Conservation (phyloP, 1,140 invertebrate genomes). For the Drosophila kurseongensis region DNA sequence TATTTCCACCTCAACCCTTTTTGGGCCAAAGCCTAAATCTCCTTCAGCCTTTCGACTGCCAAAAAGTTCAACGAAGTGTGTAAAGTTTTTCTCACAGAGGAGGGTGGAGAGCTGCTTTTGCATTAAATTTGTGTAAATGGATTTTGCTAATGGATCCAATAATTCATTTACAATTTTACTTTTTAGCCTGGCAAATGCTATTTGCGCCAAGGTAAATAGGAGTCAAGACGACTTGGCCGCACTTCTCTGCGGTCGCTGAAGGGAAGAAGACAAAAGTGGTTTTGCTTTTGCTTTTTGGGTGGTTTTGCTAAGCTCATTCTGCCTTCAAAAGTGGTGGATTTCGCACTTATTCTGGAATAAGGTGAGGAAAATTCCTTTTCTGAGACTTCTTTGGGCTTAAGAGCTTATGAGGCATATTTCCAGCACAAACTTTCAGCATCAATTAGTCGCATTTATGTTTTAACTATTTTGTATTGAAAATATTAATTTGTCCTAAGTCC, state of each 20-base stretch:
- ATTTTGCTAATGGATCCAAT: slow-evolving; percentile 84
- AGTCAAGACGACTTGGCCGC: slow-evolving; percentile 62
- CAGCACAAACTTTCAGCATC: background rate
- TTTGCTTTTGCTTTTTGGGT: slow-evolving; percentile 6
- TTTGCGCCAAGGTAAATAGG: slow-evolving; percentile 74
- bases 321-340: slow-evolving; percentile 13
- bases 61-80: slow-evolving; percentile 78
- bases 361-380: slow-evolving; percentile 3
- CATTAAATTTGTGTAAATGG: slow-evolving; percentile 84
- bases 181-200: slow-evolving; percentile 73
- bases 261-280: slow-evolving; percentile 15
- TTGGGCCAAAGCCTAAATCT: slow-evolving; percentile 3
- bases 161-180: slow-evolving; percentile 84
- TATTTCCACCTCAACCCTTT: slow-evolving; percentile 43
- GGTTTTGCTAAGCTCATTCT: background rate
- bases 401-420: background rate
- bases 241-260: slow-evolving; percentile 63
- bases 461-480: background rate
- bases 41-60: slow-evolving; percentile 22
- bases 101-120: slow-evolving; percentile 56
- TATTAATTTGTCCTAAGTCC: background rate
- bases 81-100: slow-evolving; percentile 60
- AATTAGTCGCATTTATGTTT: background rate
- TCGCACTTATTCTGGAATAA: background rate
- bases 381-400: background rate